Conservation (phyloP, 2,888 invertebrate genomes). For the Cheilosia scutellata region DNA sequence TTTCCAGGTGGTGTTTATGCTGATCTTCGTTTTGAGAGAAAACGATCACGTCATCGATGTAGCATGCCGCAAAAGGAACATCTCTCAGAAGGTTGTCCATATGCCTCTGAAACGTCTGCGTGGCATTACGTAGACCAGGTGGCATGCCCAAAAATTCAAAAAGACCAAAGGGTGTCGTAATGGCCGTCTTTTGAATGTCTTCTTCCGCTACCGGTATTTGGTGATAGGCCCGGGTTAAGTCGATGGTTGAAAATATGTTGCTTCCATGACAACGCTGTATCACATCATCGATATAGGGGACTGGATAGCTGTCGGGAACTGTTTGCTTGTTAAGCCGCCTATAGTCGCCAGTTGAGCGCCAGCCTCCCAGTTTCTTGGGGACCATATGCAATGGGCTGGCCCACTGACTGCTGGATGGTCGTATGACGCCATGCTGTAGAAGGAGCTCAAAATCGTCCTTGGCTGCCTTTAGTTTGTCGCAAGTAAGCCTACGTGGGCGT, state of each 20-base stretch:
- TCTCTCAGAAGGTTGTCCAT: slow-evolving; percentile 1
- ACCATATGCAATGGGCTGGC: not conserved
- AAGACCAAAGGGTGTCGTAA: not conserved
- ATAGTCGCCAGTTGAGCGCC: slow-evolving; percentile 15
- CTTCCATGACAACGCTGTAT: not conserved
- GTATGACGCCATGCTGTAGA: not conserved
- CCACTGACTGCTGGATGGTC: slow-evolving; percentile 1
- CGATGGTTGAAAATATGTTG: not conserved
- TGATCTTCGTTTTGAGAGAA: not conserved
- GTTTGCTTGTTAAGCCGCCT: slow-evolving; percentile 4
- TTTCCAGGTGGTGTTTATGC: not conserved
- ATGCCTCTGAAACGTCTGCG: slow-evolving; percentile 8
- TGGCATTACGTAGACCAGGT: slow-evolving; percentile 11
- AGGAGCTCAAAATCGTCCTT: slow-evolving; percentile 6
- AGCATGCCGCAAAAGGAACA: not conserved
- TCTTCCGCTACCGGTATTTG: not conserved
- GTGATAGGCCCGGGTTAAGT: not conserved
- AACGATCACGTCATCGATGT: not conserved
- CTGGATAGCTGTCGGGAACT: not conserved
- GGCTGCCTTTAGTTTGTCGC: not conserved
- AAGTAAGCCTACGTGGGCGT: not conserved
- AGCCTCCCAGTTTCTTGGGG: not conserved
- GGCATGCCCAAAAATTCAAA: slow-evolving; percentile 3
- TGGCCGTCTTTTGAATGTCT: not conserved
- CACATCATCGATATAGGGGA: not conserved